Evolutionary conservation across 2,797 vertebrate genomes (phyloP).

Genomic region (Peromyscus aztecus): DNA sequence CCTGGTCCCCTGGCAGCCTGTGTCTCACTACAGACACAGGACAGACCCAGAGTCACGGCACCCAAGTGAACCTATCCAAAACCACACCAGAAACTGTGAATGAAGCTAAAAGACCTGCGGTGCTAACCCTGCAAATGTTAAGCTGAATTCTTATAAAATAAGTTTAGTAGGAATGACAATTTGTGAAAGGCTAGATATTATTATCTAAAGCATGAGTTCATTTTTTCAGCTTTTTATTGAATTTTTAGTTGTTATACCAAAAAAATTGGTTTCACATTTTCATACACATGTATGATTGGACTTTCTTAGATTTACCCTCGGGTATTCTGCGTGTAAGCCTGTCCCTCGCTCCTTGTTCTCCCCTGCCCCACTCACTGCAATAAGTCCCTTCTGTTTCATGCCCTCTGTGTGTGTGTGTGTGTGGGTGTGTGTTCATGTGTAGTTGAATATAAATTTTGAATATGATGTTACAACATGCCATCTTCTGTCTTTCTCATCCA

Average conservation of each 20-base stretch:
- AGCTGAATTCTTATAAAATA: background rate
- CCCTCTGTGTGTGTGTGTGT: background rate
- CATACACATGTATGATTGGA: background rate
- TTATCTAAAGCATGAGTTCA: background rate
- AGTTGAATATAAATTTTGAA: too few relatives aligned
- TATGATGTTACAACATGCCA: background rate
- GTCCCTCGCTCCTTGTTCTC: background rate
- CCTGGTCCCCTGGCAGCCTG: background rate
- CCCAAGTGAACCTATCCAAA: background rate
- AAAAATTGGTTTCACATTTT: background rate
- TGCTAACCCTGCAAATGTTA: constrained; percentile 14
- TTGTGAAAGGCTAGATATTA: background rate
- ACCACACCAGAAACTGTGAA: background rate
- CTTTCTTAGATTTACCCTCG: background rate
- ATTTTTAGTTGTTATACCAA: background rate
- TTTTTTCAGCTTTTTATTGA: background rate
- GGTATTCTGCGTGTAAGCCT: background rate
- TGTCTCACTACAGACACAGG: background rate
- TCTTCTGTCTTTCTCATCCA: background rate
- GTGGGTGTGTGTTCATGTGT: background rate
- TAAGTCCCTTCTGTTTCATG: background rate
- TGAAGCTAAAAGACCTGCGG: background rate
- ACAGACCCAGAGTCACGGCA: background rate
- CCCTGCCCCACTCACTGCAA: too few relatives aligned
- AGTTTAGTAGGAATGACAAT: background rate